phyloP scores from a whole-genome alignment of 2,888 invertebrate species.

The Phalera bucephala region DNA sequence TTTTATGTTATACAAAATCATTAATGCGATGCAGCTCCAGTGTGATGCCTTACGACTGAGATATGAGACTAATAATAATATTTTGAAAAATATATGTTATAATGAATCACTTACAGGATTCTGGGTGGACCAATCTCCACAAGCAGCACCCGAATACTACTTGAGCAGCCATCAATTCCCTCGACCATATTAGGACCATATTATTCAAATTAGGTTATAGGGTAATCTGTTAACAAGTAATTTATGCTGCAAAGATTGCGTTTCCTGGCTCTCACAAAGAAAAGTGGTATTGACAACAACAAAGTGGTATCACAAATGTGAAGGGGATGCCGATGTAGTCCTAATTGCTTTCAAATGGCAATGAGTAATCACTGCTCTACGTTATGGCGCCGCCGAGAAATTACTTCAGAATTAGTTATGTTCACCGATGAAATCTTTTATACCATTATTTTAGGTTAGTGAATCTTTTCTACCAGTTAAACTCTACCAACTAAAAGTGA shows the following conservation, averaged over 20 bases:
- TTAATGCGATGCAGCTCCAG: too few relatives aligned
- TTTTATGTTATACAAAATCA: too few relatives aligned
- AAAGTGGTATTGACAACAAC: slow-evolving; percentile 11
- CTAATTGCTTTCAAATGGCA: slow-evolving; percentile 53
- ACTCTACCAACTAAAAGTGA: not conserved
- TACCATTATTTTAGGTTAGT: not conserved
- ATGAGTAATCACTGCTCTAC: slow-evolving; percentile 42
- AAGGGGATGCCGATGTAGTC: slow-evolving; percentile 30
- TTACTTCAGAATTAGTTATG: slow-evolving; percentile 55
- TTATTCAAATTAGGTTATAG: too few relatives aligned
- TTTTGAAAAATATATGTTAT: too few relatives aligned
- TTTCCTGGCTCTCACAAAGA: not conserved
- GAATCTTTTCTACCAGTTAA: not conserved
- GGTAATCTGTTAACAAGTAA: not conserved
- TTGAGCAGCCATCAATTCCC: too few relatives aligned
- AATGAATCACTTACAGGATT: too few relatives aligned
- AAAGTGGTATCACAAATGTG: slow-evolving; percentile 23
- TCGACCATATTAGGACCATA: too few relatives aligned
- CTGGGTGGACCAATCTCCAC: too few relatives aligned
- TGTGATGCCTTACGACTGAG: too few relatives aligned
- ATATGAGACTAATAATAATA: too few relatives aligned
- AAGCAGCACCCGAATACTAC: too few relatives aligned
- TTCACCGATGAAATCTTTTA: slow-evolving; percentile 48
- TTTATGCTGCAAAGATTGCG: not conserved
- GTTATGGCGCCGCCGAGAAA: slow-evolving; percentile 36